Conservation (phyloP, 2,113 vertebrate species). For the Opisthocomus hoazin region DNA sequence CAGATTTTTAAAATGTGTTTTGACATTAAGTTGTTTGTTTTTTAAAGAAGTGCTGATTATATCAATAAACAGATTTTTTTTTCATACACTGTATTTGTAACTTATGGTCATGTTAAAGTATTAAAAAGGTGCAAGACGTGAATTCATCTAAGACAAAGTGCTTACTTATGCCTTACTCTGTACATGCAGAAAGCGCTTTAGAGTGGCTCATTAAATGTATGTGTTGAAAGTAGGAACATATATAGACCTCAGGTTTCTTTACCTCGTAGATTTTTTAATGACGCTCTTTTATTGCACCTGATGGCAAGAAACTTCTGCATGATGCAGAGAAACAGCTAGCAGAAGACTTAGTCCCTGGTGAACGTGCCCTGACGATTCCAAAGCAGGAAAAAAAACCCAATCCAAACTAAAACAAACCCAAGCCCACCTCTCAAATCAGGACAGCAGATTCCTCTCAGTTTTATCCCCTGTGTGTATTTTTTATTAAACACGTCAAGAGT, state of each 20-base stretch:
- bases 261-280: neutral
- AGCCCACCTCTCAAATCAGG: neutral
- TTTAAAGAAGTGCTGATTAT: conserved; percentile 54
- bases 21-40: conserved; percentile 47
- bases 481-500: neutral
- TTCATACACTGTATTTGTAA: conserved; percentile 59
- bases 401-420: too few species aligned
- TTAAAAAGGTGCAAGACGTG: conserved; percentile 46
- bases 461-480: neutral
- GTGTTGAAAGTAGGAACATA: neutral
- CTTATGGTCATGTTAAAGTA: conserved; percentile 36
- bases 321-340: neutral
- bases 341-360: neutral
- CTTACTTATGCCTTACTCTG: conserved; percentile 43
- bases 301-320: neutral
- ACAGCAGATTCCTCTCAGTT: neutral
- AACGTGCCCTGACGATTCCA: neutral
- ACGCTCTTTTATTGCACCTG: neutral
- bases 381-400: neutral
- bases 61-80: conserved; percentile 67
- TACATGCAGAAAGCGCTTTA: neutral
- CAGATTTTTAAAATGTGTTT: conserved; percentile 57
- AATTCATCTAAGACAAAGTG: conserved; percentile 7
- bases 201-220: neutral
- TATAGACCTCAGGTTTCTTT: neutral